phyloP scores from a whole-genome alignment of 2,797 vertebrate genomes.

The Gymnothorax javanicus region DNA sequence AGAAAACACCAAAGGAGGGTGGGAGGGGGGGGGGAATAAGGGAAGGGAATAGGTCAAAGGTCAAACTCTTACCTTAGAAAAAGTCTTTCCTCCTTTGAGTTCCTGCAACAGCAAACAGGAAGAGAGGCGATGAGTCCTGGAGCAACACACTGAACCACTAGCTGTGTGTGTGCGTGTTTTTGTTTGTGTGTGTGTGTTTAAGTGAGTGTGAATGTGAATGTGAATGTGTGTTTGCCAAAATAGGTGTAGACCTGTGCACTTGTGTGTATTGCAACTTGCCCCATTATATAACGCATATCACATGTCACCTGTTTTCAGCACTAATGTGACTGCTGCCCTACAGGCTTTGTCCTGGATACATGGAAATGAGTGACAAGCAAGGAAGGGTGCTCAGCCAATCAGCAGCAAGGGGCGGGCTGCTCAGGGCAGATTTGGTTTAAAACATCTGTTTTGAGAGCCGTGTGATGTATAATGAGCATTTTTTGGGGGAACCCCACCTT shows the following conservation, averaged over 20 bases:
- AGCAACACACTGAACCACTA: conserved; percentile 16
- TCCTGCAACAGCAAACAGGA: conserved; percentile 83
- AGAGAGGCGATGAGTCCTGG: conserved; percentile 50
- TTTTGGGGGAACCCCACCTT: conserved; percentile 76
- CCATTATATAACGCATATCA: background rate
- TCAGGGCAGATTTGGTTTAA: background rate
- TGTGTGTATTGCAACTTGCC: background rate
- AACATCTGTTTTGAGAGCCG: background rate
- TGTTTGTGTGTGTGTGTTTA: background rate
- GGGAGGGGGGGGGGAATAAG: background rate
- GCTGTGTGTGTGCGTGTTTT: too few relatives aligned
- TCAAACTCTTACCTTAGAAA: conserved; percentile 86
- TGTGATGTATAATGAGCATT: background rate
- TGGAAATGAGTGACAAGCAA: too few relatives aligned
- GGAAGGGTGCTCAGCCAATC: background rate
- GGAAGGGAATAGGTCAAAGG: background rate
- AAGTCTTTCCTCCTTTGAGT: conserved; percentile 95
- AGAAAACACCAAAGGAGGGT: background rate
- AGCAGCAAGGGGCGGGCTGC: background rate
- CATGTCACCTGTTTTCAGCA: background rate
- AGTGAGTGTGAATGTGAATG: too few relatives aligned
- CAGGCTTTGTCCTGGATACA: too few relatives aligned
- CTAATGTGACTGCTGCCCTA: too few relatives aligned
- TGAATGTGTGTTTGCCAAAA: background rate
- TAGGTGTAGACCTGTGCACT: too few relatives aligned